Conservation (phyloP, 2,113 vertebrate species). For the Platysternon megacephalum region DNA sequence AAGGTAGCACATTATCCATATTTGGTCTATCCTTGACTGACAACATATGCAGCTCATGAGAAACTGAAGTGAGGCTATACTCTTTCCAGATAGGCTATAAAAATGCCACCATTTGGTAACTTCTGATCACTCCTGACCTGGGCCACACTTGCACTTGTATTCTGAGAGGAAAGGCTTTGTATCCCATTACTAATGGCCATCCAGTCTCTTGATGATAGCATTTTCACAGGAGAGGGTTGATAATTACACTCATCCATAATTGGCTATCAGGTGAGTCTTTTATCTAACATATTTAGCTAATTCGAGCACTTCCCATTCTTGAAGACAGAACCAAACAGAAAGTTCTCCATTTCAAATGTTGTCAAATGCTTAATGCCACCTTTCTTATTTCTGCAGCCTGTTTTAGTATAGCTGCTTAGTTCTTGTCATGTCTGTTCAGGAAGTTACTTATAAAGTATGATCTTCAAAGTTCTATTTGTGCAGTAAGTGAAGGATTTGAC, state of each 20-base stretch:
- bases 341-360: background rate
- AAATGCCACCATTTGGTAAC: background rate
- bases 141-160: accelerated
- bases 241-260: background rate
- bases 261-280: background rate
- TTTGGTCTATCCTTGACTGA: background rate
- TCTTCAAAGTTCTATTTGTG: accelerated
- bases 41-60: accelerated
- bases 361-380: background rate
- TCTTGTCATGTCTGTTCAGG: background rate
- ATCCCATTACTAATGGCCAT: background rate
- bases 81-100: background rate
- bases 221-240: background rate
- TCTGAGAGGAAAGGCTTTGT: background rate
- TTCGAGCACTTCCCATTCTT: background rate
- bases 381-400: background rate
- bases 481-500: background rate
- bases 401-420: background rate
- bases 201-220: background rate
- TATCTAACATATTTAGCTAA: background rate
- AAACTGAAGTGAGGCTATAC: background rate
- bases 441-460: background rate
- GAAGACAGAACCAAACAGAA: background rate
- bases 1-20: accelerated
- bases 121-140: background rate